Conservation (phyloP, 2,888 invertebrate species). For the Parascotia fuliginaria region DNA sequence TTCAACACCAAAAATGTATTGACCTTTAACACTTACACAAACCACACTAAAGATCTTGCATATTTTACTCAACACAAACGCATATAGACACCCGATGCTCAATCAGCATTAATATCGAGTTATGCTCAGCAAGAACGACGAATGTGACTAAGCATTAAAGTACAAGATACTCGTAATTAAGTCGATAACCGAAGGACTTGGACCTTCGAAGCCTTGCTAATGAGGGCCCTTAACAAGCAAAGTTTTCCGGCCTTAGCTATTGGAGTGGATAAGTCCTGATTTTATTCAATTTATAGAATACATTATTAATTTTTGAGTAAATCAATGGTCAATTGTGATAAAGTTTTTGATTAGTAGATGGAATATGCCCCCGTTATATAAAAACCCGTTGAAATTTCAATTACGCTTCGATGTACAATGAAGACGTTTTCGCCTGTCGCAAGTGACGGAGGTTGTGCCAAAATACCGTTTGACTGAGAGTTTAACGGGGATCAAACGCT, state of each 20-base stretch:
- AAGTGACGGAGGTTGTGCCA: conserved; percentile 58
- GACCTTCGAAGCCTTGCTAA: conserved; percentile 55
- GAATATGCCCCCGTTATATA: too few species aligned
- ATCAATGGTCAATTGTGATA: conserved; percentile 27
- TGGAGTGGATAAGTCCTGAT: conserved; percentile 46
- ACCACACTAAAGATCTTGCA: too few species aligned
- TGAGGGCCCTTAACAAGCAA: conserved; percentile 58
- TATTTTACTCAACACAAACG: background rate
- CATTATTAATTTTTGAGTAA: conserved; percentile 37
- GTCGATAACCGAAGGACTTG: conserved; percentile 51
- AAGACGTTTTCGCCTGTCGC: conserved; percentile 59
- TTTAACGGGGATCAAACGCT: conserved; percentile 55
- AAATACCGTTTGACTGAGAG: conserved; percentile 54
- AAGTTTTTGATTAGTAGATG: conserved; percentile 13
- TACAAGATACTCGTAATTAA: conserved; percentile 49
- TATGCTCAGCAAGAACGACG: conserved; percentile 20
- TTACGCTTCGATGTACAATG: conserved; percentile 52
- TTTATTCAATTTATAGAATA: conserved; percentile 45
- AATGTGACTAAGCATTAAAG: conserved; percentile 25
- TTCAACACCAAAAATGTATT: too few species aligned
- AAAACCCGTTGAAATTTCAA: conserved; percentile 50
- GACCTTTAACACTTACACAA: too few species aligned
- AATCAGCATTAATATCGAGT: conserved; percentile 10
- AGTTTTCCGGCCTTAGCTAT: conserved; percentile 48
- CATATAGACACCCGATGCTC: background rate